Conservation (phyloP, 2,888 invertebrate species). For the Drosophila peninsularis region DNA sequence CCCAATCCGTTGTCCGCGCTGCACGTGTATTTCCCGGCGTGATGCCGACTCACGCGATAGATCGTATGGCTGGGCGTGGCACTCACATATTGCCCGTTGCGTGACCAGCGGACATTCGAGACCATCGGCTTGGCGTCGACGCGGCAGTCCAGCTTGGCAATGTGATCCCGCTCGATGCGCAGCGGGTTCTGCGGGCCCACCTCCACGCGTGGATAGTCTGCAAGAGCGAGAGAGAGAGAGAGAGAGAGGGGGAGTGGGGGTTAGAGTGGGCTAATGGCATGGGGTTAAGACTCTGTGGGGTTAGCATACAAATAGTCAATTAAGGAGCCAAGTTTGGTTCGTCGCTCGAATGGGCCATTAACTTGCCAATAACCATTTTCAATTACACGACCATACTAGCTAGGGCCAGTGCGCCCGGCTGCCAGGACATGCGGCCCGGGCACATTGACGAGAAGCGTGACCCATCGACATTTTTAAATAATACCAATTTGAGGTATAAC, state of each 20-base stretch:
- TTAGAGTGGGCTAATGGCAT: slow-evolving; percentile 2
- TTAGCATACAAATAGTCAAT: slow-evolving; percentile 73
- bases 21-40: slow-evolving; percentile 95
- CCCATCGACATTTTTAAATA: slow-evolving; percentile 79
- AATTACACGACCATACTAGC: slow-evolving; percentile 52
- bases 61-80: slow-evolving; percentile 91
- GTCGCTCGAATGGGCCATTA: slow-evolving; percentile 57
- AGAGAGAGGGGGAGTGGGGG: neutral
- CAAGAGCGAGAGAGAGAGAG: neutral
- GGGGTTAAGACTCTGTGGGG: slow-evolving; percentile 8
- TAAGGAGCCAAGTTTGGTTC: slow-evolving; percentile 43
- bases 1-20: slow-evolving; percentile 94
- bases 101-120: slow-evolving; percentile 92
- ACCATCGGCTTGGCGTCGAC: slow-evolving; percentile 97
- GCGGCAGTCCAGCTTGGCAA: slow-evolving; percentile 93
- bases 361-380: slow-evolving; percentile 77
- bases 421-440: slow-evolving; percentile 14
- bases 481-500: slow-evolving; percentile 62
- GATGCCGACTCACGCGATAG: slow-evolving; percentile 91
- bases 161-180: slow-evolving; percentile 93
- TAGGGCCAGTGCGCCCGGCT: slow-evolving; percentile 3
- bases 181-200: slow-evolving; percentile 96
- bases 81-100: slow-evolving; percentile 93
- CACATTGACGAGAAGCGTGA: slow-evolving; percentile 63
- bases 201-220: slow-evolving; percentile 96